Evolutionary conservation across 2,797 vertebrate genomes (phyloP).

Genomic region (Bryconaethiops microstoma): DNA sequence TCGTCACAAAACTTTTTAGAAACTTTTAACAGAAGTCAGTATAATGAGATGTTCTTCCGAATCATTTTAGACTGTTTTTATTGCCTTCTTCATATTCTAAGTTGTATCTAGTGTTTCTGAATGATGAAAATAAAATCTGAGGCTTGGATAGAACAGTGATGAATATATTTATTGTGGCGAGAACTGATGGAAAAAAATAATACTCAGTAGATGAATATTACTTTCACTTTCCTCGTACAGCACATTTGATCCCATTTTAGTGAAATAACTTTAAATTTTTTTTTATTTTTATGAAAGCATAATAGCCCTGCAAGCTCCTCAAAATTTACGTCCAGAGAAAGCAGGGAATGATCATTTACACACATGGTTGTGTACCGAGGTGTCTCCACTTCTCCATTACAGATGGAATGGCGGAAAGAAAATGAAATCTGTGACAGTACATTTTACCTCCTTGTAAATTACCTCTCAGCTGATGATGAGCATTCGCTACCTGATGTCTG

Average conservation of each 20-base stretch:
- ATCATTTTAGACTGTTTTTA: no score
- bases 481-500: constrained; percentile 16
- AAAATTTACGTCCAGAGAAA: not conserved
- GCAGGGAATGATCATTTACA: not conserved
- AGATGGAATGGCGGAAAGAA: not conserved
- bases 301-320: not conserved
- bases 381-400: constrained; percentile 6
- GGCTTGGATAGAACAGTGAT: not conserved
- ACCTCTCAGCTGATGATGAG: constrained; percentile 53
- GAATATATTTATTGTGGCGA: not conserved
- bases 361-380: constrained; percentile 4
- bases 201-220: not conserved
- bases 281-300: not conserved
- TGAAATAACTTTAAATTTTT: not conserved
- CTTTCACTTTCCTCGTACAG: not conserved
- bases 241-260: not conserved
- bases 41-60: no score
- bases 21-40: no score
- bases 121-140: not conserved
- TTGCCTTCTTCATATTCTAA: no score
- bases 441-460: constrained; percentile 53
- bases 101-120: not conserved
- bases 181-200: not conserved
- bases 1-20: no score
- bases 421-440: constrained; percentile 44